Conservation (phyloP, 2,113 vertebrate genomes). For the Mormyrus lacerda region DNA sequence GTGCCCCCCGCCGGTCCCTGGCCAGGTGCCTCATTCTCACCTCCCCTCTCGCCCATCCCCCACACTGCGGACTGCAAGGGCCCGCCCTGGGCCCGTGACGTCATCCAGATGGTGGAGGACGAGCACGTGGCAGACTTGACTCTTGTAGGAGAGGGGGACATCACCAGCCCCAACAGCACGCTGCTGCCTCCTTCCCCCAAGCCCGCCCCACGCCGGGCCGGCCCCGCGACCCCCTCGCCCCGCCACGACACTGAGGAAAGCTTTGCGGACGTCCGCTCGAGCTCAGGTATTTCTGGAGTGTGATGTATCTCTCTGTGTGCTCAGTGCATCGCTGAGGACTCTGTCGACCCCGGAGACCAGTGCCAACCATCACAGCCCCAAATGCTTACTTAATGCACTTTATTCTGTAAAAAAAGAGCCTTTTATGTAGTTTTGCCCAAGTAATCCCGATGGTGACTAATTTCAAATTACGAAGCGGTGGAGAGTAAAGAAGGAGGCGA, state of each 20-base stretch:
- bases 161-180: conserved; percentile 81
- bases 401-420: background rate
- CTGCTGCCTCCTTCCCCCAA: conserved; percentile 68
- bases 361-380: background rate
- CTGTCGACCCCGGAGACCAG: background rate
- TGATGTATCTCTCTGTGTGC: conserved; percentile 43
- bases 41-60: conserved; percentile 60
- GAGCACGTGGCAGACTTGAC: conserved; percentile 81
- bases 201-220: conserved; percentile 49
- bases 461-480: conserved; percentile 6
- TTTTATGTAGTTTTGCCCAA: background rate
- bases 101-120: conserved; percentile 76
- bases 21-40: conserved; percentile 47
- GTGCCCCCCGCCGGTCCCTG: conserved; percentile 43
- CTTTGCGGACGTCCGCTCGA: conserved; percentile 60
- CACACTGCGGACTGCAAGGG: conserved; percentile 41
- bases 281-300: conserved; percentile 85
- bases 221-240: conserved; percentile 55
- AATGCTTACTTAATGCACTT: conserved; percentile 26
- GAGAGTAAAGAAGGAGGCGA: background rate
- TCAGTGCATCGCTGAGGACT: conserved; percentile 21
- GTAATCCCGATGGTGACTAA: background rate
- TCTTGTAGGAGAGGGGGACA: conserved; percentile 84
- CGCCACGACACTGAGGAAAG: conserved; percentile 60
- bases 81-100: conserved; percentile 41